Percentiles rank a stretch among this genome's conserved stretches.
Conservation (phyloP, 1,140 invertebrate genomes). For the Liolophura sinensis region DNA sequence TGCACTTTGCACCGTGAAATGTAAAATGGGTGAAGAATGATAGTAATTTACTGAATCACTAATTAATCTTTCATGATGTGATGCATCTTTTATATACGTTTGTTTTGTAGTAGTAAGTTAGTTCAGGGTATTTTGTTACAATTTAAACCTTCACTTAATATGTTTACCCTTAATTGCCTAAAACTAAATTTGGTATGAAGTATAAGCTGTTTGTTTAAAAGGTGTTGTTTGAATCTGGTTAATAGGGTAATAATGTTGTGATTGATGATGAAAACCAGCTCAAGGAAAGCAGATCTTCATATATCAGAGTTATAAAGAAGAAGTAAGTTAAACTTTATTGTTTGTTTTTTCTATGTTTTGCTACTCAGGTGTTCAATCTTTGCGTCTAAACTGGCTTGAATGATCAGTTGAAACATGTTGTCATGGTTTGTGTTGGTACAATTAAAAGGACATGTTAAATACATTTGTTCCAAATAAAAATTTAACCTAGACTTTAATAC, state of each 20-base stretch:
- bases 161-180: neutral
- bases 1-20: no score
- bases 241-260: slow-evolving; percentile 15
- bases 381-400: no score
- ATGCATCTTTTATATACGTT: neutral
- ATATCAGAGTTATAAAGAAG: slow-evolving; percentile 7
- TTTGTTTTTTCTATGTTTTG: no score
- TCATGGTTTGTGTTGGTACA: no score
- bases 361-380: no score
- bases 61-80: neutral
- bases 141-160: neutral
- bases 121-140: neutral
- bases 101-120: slow-evolving; percentile 5
- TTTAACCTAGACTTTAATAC: no score
- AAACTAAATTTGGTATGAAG: neutral
- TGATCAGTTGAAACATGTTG: no score
- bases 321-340: slow-evolving; percentile 1
- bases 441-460: no score
- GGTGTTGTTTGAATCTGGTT: neutral
- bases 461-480: no score
- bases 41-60: no score
- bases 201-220: slow-evolving; percentile 3
- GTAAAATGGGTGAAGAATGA: no score
- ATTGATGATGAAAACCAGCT: slow-evolving; percentile 12
- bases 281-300: slow-evolving; percentile 5